These are phyloP conservation scores for Belgica antarctica DNA, from an alignment of 2,888 invertebrate genomes.

Conservation along the genomic window DNA sequence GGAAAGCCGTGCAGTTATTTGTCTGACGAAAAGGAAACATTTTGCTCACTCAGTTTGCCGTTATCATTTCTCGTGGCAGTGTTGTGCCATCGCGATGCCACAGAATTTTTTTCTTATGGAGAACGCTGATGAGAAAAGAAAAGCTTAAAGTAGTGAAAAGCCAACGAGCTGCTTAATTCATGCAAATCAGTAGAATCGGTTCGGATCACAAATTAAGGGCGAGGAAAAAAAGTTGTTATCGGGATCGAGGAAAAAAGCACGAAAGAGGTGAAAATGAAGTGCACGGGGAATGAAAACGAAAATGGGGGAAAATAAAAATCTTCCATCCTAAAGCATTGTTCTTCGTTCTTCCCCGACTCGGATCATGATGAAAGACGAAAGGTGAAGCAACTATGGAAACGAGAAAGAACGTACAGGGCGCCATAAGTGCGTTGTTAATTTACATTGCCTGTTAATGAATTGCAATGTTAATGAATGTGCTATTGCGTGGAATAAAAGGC, in stretches of 20 bases:
- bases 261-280: neutral
- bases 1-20: neutral
- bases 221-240: neutral
- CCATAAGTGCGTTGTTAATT: slow-evolving; percentile 6
- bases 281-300: neutral
- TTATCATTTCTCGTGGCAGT: slow-evolving; percentile 33
- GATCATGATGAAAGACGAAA: neutral
- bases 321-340: neutral
- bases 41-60: slow-evolving; percentile 35
- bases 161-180: neutral
- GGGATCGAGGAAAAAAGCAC: neutral
- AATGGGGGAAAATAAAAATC: neutral
- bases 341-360: too few species aligned
- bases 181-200: neutral
- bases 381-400: neutral
- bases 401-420: neutral
- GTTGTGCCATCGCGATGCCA: slow-evolving; percentile 29
- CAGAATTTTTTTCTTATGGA: neutral
- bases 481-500: neutral
- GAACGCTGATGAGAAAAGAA: neutral
- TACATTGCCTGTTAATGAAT: neutral
- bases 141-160: neutral
- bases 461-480: neutral
- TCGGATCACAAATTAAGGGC: neutral
- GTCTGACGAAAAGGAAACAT: neutral